Evolutionary conservation across 2,113 vertebrate species (phyloP).

Genomic region (Macrotis lagotis): DNA sequence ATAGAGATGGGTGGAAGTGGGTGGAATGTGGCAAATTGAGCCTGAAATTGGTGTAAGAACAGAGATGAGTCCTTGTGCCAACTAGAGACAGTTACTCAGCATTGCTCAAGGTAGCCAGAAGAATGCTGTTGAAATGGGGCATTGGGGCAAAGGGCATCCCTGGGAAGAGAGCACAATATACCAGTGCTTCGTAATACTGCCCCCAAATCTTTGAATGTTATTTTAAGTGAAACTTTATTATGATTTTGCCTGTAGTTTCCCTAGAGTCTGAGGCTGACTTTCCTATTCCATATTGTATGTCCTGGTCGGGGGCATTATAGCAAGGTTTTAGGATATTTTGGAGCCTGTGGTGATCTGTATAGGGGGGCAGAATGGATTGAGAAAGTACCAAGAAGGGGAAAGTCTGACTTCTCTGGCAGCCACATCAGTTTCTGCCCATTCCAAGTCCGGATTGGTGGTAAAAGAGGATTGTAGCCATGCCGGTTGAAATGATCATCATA

Average conservation of each 20-base stretch:
- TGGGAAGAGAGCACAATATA: too few relatives aligned
- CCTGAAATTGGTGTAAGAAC: accelerated
- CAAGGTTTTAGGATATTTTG: not conserved
- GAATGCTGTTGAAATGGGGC: too few relatives aligned
- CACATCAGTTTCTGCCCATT: slow-evolving; percentile 77
- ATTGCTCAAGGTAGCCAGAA: not conserved
- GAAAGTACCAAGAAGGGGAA: slow-evolving; percentile 80
- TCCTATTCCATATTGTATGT: not conserved
- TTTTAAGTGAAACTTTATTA: not conserved
- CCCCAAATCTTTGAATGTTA: not conserved
- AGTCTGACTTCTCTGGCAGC: slow-evolving; percentile 84
- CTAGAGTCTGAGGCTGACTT: not conserved
- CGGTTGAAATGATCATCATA: slow-evolving; percentile 84
- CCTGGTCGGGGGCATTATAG: not conserved
- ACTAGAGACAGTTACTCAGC: not conserved
- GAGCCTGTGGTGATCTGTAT: not conserved
- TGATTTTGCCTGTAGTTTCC: not conserved
- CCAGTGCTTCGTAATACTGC: not conserved
- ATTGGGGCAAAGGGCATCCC: too few relatives aligned
- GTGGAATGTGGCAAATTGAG: not conserved
- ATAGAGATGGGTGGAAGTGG: not conserved
- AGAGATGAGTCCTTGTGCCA: accelerated
- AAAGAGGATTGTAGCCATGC: slow-evolving; percentile 52
- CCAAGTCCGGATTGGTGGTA: slow-evolving; percentile 80
- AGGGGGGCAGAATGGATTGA: not conserved